Base-by-base conservation (phyloP, 92 coral and sea anemone genomes). In the Porites divaricata region DNA sequence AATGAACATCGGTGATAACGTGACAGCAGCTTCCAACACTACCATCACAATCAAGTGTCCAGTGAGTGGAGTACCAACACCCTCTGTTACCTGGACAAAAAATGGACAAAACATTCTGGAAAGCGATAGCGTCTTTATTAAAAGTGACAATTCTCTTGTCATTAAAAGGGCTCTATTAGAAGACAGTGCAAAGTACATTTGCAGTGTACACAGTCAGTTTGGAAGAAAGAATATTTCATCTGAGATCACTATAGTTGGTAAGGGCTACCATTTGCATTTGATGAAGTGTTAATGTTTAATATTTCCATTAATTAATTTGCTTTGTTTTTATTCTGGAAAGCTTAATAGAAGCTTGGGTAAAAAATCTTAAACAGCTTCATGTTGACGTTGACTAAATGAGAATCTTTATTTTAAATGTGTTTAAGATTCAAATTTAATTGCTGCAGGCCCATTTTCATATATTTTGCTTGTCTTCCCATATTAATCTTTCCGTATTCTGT, bases 1-100 rank as follows among this genome's bases (percentile, higher is more conserved):
- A 50, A 86, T 91, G 53, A 93, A 94, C 17, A 83, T 87, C n/a
- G 97, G 97, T 1, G 93, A 88, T 64, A 93, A 93, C 81, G 90
- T 91, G 49, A 79, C 90, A 21, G 84, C 88, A 25, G 90, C 92
- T 25, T 64, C 83, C 25, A 80, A 85, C 82, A 86, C 96, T 22
- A 86, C 95, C 63, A 87, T 93, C 41, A 85, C 89, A 6, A 77
- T 95, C 26, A 77, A 56, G 69, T 95, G 98, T 79, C 87, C 88
- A 26, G 93, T 76, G 14, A 75, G 66, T 54, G 98, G 98, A 28
- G 77, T 91, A 68, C 98, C 98, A 14, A 52, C 62, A 53, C 93
- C 93, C 17, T 9, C 75, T 19, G 84, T 87, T 24, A 67, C 80
- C 41, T 93, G 95, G 95, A 62, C 48, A 64, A 93, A 89, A 75